Conservation (phyloP, 1,140 invertebrate genomes). For the Heliconius hewitsoni region DNA sequence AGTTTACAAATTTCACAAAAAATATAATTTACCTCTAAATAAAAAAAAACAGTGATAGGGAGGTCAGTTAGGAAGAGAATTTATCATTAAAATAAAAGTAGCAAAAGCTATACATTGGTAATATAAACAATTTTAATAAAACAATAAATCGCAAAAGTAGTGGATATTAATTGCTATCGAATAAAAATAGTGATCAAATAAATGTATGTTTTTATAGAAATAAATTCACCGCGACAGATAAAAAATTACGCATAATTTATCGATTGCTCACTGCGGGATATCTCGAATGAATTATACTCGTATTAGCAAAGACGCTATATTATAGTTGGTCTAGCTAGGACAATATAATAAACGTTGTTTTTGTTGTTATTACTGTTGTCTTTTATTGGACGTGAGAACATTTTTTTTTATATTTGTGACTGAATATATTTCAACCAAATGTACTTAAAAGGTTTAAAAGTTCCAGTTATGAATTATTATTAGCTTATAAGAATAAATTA, state of each 20-base stretch:
- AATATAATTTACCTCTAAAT: background rate
- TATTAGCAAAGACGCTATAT: slow-evolving; percentile 23
- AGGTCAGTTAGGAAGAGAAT: too few relatives aligned
- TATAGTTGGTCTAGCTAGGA: slow-evolving; percentile 20
- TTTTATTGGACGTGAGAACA: slow-evolving; percentile 13
- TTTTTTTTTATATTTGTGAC: background rate
- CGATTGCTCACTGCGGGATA: slow-evolving; percentile 50
- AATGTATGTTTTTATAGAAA: background rate
- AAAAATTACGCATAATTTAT: slow-evolving; percentile 48
- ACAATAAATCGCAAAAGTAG: background rate
- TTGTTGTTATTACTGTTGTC: background rate
- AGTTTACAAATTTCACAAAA: background rate
- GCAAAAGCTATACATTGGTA: too few relatives aligned
- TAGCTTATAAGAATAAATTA: background rate
- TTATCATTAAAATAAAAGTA: too few relatives aligned
- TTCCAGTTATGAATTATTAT: slow-evolving; percentile 7
- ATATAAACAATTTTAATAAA: too few relatives aligned
- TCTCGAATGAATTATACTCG: slow-evolving; percentile 41
- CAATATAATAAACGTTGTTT: slow-evolving; percentile 20
- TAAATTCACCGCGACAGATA: slow-evolving; percentile 32
- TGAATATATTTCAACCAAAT: slow-evolving; percentile 16
- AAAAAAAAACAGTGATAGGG: too few relatives aligned
- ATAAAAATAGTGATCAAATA: background rate
- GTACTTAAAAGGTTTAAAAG: slow-evolving; percentile 15
- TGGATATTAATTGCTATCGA: background rate